Conservation (phyloP, 2,888 invertebrate genomes). For the Auanema freiburgensis region DNA sequence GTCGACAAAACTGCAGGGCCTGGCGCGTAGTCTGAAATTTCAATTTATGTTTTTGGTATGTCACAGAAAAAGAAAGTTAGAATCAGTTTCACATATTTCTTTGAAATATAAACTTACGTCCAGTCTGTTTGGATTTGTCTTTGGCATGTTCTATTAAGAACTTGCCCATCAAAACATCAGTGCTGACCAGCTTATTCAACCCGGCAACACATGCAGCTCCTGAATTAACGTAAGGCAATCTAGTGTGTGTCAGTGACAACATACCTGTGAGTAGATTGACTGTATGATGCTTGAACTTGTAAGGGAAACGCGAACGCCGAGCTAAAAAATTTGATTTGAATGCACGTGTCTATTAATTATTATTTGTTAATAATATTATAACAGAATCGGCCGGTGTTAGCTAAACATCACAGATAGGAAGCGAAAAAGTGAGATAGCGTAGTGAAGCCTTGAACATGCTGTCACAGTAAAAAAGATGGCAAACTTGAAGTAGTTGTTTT, state of each 20-base stretch:
- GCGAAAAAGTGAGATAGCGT: background rate
- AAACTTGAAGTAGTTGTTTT: too few relatives aligned
- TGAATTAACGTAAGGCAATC: background rate
- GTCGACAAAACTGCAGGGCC: conserved; percentile 63
- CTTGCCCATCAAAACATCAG: conserved; percentile 87
- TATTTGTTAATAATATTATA: background rate
- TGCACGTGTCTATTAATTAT: background rate
- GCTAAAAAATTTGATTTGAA: conserved; percentile 31
- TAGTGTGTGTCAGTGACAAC: too few relatives aligned
- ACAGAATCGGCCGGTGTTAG: background rate
- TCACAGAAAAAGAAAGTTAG: background rate
- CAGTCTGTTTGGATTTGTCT: conserved; percentile 37
- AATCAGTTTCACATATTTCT: background rate
- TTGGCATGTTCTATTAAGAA: conserved; percentile 31
- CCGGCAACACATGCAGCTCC: conserved; percentile 37
- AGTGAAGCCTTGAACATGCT: too few relatives aligned
- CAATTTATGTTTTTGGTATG: too few relatives aligned
- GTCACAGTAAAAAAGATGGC: too few relatives aligned
- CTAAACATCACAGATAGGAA: background rate
- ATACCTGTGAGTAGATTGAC: conserved; percentile 60
- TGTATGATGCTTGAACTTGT: conserved; percentile 64
- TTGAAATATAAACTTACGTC: conserved; percentile 31
- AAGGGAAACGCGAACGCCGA: conserved; percentile 60
- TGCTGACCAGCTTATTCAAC: conserved; percentile 84
- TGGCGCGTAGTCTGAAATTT: conserved; percentile 25